These are phyloP conservation scores for Dromiciops gliroides DNA, from an alignment of 2,113 vertebrate genomes.

Conservation along the genomic window DNA sequence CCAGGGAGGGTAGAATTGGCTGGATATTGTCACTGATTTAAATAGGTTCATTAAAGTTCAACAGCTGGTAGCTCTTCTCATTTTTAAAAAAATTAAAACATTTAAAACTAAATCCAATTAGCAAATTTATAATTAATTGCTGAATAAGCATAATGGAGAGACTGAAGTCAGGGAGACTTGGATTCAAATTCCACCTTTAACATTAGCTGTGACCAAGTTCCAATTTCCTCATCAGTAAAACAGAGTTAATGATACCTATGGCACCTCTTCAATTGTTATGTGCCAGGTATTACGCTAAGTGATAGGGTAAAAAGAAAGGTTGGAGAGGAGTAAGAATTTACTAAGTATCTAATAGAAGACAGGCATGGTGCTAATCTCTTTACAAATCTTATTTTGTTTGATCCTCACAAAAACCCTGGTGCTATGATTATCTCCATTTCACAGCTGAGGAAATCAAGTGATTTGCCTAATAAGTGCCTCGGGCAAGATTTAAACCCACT, in stretches of 20 bases:
- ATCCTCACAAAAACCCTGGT: background rate
- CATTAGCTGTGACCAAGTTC: background rate
- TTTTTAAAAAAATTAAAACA: background rate
- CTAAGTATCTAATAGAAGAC: background rate
- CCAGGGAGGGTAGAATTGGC: background rate
- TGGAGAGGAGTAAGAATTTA: background rate
- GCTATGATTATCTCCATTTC: background rate
- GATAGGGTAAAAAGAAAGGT: background rate
- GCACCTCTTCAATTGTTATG: background rate
- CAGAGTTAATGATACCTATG: background rate
- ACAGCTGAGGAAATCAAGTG: background rate
- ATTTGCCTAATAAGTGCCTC: background rate
- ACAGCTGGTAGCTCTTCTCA: background rate
- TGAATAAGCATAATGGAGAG: background rate
- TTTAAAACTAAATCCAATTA: background rate
- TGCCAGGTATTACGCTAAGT: background rate
- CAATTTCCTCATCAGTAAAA: background rate
- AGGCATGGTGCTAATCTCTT: background rate
- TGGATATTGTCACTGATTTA: background rate
- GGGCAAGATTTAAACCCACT: background rate
- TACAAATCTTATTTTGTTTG: background rate
- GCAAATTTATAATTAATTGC: background rate
- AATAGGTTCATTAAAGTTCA: background rate
- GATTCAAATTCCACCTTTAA: background rate
- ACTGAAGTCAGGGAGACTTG: background rate